Evolutionary conservation across 30 jellyfish, hydroid and myxozoan species (phyloP), one percentile per base, ranked within the genome.

Genomic region (Turritopsis dohrnii): DNA sequence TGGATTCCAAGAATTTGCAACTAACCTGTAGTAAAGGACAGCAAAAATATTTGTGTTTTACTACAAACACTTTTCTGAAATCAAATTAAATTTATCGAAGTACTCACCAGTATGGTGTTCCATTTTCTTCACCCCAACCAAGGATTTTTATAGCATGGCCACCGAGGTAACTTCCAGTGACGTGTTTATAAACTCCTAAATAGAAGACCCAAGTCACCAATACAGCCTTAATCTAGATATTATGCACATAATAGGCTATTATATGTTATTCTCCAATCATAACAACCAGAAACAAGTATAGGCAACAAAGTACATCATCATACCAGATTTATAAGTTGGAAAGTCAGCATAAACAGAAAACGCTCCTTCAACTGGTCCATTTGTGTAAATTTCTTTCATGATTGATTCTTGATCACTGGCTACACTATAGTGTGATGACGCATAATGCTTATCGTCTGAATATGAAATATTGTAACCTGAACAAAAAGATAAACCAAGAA

Each of bases 1-100:
- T 74, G 81, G 84, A 65, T 90, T 90, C 97, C 97, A 90, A 41
- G 97, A 90, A 29, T 90, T 90, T 0, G 97, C 97, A 79, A 90
- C 93, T 81, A 90, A 66, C 97, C 97, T 90, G 72, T 1, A 81
- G 52, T 60, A 29, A 65, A 28, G n/a, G 0, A 24, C 1, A 29
- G 13, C 9, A 21, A 74, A 74, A 13, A 74, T 7, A 74, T 3
- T 13, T 3, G 60, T 3, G 13, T 41, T 41, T 41, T 3, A 41
- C 13, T 69, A 7, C 77, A 9, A 1, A 69, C 0, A 27, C 8
- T n/a, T 69, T 69, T 69, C 19, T 69, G 19, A n/a, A 69, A 0
- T n/a, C 77, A 7, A 69, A 69, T 23, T n/a, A 7, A 16, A n/a
- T 69, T 8, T 27, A 16, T 8, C 41, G 29, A 79, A 20, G 29